Conservation (phyloP, 2,888 invertebrate genomes). For the Drosophila limbata region DNA sequence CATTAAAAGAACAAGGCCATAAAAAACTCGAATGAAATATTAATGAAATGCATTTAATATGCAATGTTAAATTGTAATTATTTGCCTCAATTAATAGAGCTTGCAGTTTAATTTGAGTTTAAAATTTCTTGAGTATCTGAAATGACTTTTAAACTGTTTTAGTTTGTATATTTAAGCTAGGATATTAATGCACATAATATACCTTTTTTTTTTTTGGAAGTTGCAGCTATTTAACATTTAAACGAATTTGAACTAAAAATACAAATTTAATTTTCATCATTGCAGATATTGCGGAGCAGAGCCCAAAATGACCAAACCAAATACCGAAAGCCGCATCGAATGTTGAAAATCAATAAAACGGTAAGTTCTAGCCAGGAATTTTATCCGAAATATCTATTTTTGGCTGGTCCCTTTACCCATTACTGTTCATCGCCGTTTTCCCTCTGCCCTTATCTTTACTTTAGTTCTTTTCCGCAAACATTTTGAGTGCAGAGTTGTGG, state of each 20-base stretch:
- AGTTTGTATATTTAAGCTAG: too few relatives aligned
- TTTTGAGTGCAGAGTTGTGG: constrained; percentile 59
- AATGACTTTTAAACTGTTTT: not conserved
- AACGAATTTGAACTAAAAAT: not conserved
- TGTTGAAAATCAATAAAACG: constrained; percentile 71
- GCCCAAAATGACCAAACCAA: constrained; percentile 30
- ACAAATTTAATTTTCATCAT: constrained; percentile 61
- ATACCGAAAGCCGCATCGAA: constrained; percentile 24
- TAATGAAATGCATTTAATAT: constrained; percentile 6
- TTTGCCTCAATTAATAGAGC: not conserved
- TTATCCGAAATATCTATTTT: constrained; percentile 19
- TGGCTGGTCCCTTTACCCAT: not conserved
- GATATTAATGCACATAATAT: not conserved
- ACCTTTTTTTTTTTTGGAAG: not conserved
- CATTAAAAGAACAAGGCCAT: constrained; percentile 10
- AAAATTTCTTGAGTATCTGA: not conserved
- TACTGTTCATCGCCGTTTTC: constrained; percentile 1
- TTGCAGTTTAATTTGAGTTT: not conserved
- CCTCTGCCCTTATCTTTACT: constrained; percentile 16
- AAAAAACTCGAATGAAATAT: constrained; percentile 20
- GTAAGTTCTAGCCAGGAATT: constrained; percentile 63
- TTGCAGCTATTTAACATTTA: not conserved
- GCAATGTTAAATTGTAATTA: not conserved
- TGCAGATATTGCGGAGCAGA: constrained; percentile 49
- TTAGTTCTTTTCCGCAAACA: constrained; percentile 39